Percentiles rank a stretch among this genome's conserved stretches.
Evolutionary conservation across 2,113 vertebrate species (phyloP).

Genomic region (Grallaria varia): DNA sequence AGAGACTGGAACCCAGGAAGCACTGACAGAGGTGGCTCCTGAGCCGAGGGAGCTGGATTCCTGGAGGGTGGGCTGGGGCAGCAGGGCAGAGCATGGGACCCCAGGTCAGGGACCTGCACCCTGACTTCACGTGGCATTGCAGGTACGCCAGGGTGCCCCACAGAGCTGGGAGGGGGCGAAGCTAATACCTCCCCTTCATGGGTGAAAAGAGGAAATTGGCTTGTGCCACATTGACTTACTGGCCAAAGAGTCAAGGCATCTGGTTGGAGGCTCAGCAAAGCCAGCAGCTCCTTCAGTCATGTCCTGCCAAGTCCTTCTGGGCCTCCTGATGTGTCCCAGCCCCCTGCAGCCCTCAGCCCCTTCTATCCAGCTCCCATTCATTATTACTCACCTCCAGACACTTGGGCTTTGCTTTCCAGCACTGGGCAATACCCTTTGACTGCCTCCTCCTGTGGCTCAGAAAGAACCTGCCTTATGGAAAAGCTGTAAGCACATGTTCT

Average conservation of each 20-base stretch:
- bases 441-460: neutral
- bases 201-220: neutral
- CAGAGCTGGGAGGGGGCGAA: neutral
- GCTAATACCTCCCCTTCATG: neutral
- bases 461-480: neutral
- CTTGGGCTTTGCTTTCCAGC: neutral
- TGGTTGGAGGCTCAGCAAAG: neutral
- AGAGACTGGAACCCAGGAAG: neutral
- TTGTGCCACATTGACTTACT: neutral
- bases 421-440: neutral
- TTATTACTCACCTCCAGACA: neutral
- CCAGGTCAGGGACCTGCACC: neutral
- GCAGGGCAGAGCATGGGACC: neutral
- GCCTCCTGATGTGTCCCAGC: neutral
- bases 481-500: neutral
- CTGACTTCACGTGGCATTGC: accelerated
- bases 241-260: neutral
- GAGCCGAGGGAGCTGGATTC: accelerated
- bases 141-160: neutral
- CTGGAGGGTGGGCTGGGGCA: neutral
- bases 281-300: neutral
- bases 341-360: neutral
- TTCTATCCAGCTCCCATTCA: neutral
- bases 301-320: neutral
- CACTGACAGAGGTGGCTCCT: neutral